Evolutionary conservation across 2,888 invertebrate genomes (phyloP), one percentile per base, ranked within the genome.

Genomic region (Cecidostiba fungosa): DNA sequence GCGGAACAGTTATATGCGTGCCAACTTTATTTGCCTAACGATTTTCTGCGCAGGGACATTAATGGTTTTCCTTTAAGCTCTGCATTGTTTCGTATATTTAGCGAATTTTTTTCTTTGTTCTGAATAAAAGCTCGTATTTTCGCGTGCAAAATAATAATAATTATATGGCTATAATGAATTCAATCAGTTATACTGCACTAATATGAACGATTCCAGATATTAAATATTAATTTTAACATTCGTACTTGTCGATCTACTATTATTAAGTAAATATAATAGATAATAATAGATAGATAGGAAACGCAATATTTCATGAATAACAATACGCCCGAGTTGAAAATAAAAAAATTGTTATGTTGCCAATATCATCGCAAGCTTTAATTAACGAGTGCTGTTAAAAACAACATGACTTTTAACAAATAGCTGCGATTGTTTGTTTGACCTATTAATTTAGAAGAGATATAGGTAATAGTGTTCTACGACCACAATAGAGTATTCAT

Each of bases 11-110:
- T 82, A 82, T 82, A 82, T 73, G 62, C 59, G 59, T 70, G 72
- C 77, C 77, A 85, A 85, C 77, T 81, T 81, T 81, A 85, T 85
- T 85, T 81, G 62, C 77, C 47, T 85, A 81, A 81, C 59, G 77
- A 85, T 82, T 85, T 84, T 80, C 69, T 59, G 70, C 59, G 50
- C 76, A n/a, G 47, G 32, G 26, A 80, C 76, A 80, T 76, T 80
- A 80, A 80, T 77, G 70, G 47, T 47, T 85, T 77, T 80, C 26
- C 80, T 80, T 80, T 77, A 76, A 85, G 16, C 47, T 12, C 76
- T 76, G 59, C 54, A 47, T 66, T 79, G 6, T 74, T 54, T 72
- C 59, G 70, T n/a, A 8, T 54, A 39, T 47, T 73, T 66, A 10
- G 6, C 14, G 19, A 43, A 81, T n/a, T 47, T 77, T 62, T 47